These are phyloP conservation scores for Sesia apiformis DNA, from an alignment of 2,888 invertebrate genomes.

Conservation along the genomic window DNA sequence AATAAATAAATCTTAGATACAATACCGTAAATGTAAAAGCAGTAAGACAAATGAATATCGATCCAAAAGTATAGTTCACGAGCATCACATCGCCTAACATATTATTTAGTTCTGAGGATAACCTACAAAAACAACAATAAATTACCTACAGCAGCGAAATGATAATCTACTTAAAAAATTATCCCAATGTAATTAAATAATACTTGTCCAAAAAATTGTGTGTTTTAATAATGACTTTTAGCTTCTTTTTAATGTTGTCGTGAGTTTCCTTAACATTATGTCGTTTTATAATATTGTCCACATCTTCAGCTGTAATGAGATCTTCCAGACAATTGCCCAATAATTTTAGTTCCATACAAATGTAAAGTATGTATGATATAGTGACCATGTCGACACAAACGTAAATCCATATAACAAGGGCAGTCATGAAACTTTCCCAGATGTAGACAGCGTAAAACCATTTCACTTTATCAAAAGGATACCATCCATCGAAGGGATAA, in stretches of 20 bases:
- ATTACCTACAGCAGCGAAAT: too few relatives aligned
- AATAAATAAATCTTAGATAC: neutral
- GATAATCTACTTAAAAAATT: too few relatives aligned
- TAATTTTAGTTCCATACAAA: slow-evolving; percentile 52
- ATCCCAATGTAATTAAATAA: neutral
- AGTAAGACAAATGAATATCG: slow-evolving; percentile 54
- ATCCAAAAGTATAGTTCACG: slow-evolving; percentile 45
- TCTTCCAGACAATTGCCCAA: slow-evolving; percentile 33
- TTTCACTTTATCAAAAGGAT: slow-evolving; percentile 51
- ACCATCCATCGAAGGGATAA: slow-evolving; percentile 58
- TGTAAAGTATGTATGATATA: slow-evolving; percentile 32
- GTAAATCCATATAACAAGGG: slow-evolving; percentile 38
- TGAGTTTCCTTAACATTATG: slow-evolving; percentile 18
- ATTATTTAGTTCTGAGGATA: slow-evolving; percentile 27
- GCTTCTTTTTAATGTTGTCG: slow-evolving; percentile 21
- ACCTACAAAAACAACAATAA: too few relatives aligned
- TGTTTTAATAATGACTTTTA: slow-evolving; percentile 37
- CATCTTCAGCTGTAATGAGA: slow-evolving; percentile 30
- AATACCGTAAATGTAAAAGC: slow-evolving; percentile 52
- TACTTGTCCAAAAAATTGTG: slow-evolving; percentile 42
- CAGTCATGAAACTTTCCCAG: slow-evolving; percentile 53
- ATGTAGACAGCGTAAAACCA: slow-evolving; percentile 45
- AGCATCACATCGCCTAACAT: slow-evolving; percentile 48
- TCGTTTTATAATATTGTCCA: slow-evolving; percentile 18
- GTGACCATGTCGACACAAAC: slow-evolving; percentile 40